Percentiles rank a stretch among this genome's conserved stretches.
Evolutionary conservation across 2,797 vertebrate genomes (phyloP).

Genomic region (Megaceryle alcyon): DNA sequence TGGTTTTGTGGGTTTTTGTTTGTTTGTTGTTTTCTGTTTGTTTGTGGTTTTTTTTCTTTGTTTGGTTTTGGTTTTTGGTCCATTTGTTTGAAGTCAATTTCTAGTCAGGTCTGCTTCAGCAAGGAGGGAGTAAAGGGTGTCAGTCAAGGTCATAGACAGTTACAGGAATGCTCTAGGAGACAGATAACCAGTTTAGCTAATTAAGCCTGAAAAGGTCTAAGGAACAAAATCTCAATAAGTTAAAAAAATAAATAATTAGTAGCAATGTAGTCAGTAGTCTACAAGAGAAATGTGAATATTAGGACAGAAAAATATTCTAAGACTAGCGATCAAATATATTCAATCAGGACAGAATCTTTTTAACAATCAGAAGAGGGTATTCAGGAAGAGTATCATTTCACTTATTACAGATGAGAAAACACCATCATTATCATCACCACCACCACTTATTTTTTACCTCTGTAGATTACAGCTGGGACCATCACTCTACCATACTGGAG

Average conservation of each 20-base stretch:
- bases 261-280: background rate
- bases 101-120: background rate
- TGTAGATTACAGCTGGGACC: background rate
- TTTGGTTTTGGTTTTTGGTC: no score
- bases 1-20: no score
- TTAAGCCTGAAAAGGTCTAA: background rate
- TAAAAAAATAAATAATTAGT: background rate
- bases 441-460: background rate
- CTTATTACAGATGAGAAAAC: conserved; percentile 12
- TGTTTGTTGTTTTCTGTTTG: no score
- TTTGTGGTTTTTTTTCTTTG: no score
- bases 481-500: background rate
- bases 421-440: background rate
- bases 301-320: background rate
- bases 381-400: background rate
- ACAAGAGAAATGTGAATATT: background rate
- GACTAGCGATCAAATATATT: background rate
- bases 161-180: background rate
- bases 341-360: background rate
- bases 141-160: conserved; percentile 33
- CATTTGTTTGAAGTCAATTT: background rate
- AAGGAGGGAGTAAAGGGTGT: background rate
- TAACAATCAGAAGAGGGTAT: background rate
- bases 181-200: background rate
- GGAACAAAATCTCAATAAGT: background rate